phyloP scores from a whole-genome alignment of 1,140 invertebrate genomes.

The Dolichoris vasculosae region DNA sequence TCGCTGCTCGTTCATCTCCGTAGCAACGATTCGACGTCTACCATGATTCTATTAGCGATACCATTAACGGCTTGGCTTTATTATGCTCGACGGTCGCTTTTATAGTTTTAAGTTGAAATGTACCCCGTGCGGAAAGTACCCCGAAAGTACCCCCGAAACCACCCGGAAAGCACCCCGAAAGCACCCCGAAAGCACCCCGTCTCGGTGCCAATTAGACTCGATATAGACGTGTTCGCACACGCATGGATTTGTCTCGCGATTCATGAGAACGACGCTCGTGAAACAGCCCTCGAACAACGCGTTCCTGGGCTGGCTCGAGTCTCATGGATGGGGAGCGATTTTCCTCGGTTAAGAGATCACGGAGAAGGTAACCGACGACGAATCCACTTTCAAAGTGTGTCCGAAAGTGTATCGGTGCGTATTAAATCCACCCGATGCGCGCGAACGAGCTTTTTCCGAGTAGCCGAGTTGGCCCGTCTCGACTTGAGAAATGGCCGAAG shows the following conservation, averaged over 20 bases:
- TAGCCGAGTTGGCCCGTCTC: background rate
- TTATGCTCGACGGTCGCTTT: conserved; percentile 65
- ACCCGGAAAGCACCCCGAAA: conserved; percentile 51
- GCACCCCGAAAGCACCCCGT: background rate
- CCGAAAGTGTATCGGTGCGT: too few species aligned
- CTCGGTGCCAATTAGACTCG: conserved; percentile 64
- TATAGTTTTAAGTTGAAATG: conserved; percentile 67
- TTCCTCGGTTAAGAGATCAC: background rate
- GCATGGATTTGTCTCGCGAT: conserved; percentile 54
- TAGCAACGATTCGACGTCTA: background rate
- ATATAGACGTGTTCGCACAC: conserved; percentile 61
- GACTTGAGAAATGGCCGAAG: background rate
- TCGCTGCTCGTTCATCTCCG: conserved; percentile 20
- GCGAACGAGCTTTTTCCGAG: conserved; percentile 8
- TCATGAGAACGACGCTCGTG: conserved; percentile 32
- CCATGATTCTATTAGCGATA: conserved; percentile 71
- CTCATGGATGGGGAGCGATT: background rate
- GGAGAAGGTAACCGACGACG: background rate
- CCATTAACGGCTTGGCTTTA: conserved; percentile 69
- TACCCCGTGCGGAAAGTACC: conserved; percentile 27
- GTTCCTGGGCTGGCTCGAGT: too few species aligned
- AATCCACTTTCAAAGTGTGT: conserved; percentile 27
- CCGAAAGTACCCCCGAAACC: conserved; percentile 8
- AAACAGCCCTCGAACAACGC: background rate
- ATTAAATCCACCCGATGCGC: background rate